phyloP scores from a whole-genome alignment of 2,797 vertebrate genomes.

The Acipenser transmontanus region DNA sequence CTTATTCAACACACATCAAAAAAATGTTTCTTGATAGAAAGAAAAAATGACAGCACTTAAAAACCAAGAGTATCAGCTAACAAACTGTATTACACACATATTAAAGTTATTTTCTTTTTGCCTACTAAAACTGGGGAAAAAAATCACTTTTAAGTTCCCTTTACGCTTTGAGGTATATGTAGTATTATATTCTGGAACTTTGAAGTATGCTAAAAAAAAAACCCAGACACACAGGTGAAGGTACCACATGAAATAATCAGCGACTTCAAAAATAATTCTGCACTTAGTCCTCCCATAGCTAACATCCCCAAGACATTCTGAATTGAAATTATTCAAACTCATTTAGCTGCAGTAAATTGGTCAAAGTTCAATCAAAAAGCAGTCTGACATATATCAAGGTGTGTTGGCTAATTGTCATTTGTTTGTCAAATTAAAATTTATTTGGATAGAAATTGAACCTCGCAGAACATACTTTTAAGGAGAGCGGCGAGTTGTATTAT shows the following conservation, averaged over 20 bases:
- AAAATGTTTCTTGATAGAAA: constrained; percentile 62
- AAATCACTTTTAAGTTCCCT: constrained; percentile 90
- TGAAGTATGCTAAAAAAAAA: constrained; percentile 80
- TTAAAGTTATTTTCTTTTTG: constrained; percentile 96
- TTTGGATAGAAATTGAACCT: constrained; percentile 98
- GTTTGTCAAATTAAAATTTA: constrained; percentile 99
- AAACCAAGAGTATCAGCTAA: constrained; percentile 89
- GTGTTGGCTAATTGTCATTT: constrained; percentile 98
- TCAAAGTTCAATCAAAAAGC: constrained; percentile 99
- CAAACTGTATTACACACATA: constrained; percentile 99
- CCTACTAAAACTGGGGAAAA: constrained; percentile 88
- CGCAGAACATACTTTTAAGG: constrained; percentile 98
- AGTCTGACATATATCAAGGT: constrained; percentile 91
- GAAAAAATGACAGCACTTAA: constrained; percentile 38
- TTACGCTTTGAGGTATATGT: constrained; percentile 82
- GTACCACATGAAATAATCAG: constrained; percentile 97
- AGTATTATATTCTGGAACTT: constrained; percentile 85
- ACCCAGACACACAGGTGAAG: constrained; percentile 75
- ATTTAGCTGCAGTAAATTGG: constrained; percentile 99
- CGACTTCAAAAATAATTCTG: constrained; percentile 99
- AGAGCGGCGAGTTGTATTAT: constrained; percentile 99
- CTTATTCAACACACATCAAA: constrained; percentile 50
- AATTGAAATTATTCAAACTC: constrained; percentile 99
- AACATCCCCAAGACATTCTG: constrained; percentile 98
- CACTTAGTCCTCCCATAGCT: constrained; percentile 93